phyloP scores from a whole-genome alignment of 2,888 invertebrate genomes.

The Eristalinus sepulchralis region DNA sequence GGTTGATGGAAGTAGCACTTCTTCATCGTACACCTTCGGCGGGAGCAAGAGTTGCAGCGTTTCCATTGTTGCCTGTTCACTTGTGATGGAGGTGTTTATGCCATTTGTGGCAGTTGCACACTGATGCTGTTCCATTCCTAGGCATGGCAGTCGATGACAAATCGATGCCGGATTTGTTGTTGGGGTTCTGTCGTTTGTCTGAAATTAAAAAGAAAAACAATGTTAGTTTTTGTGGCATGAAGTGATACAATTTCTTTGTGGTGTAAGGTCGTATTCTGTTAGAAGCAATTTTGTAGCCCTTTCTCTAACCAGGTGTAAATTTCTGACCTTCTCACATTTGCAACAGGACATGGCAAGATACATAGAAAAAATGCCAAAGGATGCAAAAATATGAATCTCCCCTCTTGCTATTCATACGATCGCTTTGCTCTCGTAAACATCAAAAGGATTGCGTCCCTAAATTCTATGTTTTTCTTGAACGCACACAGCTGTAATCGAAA shows the following conservation, averaged over 20 bases:
- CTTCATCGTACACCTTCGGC: background rate
- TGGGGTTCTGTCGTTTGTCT: slow-evolving; percentile 53
- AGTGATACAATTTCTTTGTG: too few relatives aligned
- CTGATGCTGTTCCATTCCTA: slow-evolving; percentile 69
- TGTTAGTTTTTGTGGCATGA: background rate
- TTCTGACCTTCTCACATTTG: too few relatives aligned
- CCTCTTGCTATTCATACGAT: too few relatives aligned
- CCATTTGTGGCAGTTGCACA: slow-evolving; percentile 48
- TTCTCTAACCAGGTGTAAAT: too few relatives aligned
- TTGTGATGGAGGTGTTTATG: slow-evolving; percentile 4
- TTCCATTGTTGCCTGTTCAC: background rate
- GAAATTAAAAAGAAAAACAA: slow-evolving; percentile 6
- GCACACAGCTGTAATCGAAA: too few relatives aligned
- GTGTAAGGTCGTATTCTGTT: too few relatives aligned
- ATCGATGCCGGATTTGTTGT: slow-evolving; percentile 67
- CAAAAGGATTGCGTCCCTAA: too few relatives aligned
- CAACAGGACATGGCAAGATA: too few relatives aligned
- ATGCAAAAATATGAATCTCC: too few relatives aligned
- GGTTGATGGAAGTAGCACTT: background rate
- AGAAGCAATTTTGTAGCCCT: too few relatives aligned
- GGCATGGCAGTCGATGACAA: slow-evolving; percentile 68
- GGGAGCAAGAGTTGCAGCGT: background rate
- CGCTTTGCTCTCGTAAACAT: too few relatives aligned
- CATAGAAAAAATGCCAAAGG: background rate
- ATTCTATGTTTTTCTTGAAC: too few relatives aligned